phyloP scores from a whole-genome alignment of 2,113 vertebrate species.

The Passer domesticus region DNA sequence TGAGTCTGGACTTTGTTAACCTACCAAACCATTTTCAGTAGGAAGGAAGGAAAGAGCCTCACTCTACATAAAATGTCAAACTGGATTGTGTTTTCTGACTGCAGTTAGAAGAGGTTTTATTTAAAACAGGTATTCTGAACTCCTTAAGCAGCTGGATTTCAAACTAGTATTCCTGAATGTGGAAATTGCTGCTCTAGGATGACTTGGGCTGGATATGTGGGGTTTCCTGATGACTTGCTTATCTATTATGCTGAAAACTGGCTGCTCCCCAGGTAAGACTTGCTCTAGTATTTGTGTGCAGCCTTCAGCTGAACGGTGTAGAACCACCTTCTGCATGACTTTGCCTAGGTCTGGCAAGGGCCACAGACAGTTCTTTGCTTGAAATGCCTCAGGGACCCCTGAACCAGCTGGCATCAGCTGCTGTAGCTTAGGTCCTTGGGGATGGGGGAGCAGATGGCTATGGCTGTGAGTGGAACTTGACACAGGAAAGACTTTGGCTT shows the following conservation, averaged over 20 bases:
- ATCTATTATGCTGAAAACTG: not conserved
- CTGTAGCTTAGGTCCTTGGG: not conserved
- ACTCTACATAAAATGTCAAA: not conserved
- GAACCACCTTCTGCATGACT: not conserved
- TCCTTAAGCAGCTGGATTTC: not conserved
- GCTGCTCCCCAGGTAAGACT: not conserved
- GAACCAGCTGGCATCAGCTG: not conserved
- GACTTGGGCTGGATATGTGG: not conserved
- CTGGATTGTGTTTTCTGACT: not conserved
- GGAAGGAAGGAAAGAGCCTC: not conserved
- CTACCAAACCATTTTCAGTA: not conserved
- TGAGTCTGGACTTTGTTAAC: not conserved
- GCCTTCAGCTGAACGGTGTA: not conserved
- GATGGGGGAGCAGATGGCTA: slow-evolving; percentile 23
- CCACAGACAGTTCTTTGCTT: not conserved
- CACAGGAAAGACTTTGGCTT: not conserved
- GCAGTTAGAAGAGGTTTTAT: not conserved
- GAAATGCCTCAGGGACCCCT: not conserved
- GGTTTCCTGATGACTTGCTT: not conserved
- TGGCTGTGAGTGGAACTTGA: not conserved
- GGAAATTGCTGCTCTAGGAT: not conserved
- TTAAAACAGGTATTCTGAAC: not conserved
- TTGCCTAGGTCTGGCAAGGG: not conserved
- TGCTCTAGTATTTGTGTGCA: not conserved
- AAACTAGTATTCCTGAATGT: not conserved